phyloP scores from a whole-genome alignment of 2,797 vertebrate genomes.

The Serranus cabrilla region DNA sequence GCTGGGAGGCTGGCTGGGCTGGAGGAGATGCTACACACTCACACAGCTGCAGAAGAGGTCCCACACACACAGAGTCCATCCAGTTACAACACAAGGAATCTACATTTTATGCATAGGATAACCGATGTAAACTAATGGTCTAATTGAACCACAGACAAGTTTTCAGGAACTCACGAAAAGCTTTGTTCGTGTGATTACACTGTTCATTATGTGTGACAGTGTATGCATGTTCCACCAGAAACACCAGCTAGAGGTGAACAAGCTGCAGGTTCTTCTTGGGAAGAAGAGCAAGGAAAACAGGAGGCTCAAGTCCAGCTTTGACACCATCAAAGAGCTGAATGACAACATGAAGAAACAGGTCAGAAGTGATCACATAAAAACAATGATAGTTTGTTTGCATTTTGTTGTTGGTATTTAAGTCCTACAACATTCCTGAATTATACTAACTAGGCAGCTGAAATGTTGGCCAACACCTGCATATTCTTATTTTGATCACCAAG shows the following conservation, averaged over 20 bases:
- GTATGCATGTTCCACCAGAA: slow-evolving; percentile 79
- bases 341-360: slow-evolving; percentile 92
- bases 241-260: slow-evolving; percentile 84
- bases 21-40: slow-evolving; percentile 84
- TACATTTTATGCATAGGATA: background rate
- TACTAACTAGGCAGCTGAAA: background rate
- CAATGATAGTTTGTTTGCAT: background rate
- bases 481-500: background rate
- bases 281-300: slow-evolving; percentile 90
- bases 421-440: background rate
- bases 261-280: slow-evolving; percentile 87
- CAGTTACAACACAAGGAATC: background rate
- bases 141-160: background rate
- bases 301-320: slow-evolving; percentile 90
- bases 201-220: background rate
- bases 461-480: background rate
- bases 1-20: slow-evolving; percentile 83
- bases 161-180: background rate
- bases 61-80: background rate
- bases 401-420: background rate
- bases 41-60: slow-evolving; percentile 73
- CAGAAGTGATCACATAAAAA: slow-evolving; percentile 15
- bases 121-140: background rate
- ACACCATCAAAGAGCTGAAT: slow-evolving; percentile 90
- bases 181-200: background rate